phyloP scores from a whole-genome alignment of 2,888 invertebrate species.

The Ametastegia equiseti region DNA sequence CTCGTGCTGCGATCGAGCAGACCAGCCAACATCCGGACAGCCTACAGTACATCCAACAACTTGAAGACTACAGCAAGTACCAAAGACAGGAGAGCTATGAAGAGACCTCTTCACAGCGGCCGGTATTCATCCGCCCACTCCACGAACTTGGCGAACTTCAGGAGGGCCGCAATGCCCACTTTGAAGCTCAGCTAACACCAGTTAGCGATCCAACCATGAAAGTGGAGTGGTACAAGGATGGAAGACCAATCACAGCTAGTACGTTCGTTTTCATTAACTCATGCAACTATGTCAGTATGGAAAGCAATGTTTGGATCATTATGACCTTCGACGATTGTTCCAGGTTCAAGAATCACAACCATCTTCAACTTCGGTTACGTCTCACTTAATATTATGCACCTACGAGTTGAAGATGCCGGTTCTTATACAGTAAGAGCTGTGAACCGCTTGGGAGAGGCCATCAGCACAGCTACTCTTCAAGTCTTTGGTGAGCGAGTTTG shows the following conservation, averaged over 20 bases:
- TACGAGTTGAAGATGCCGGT: constrained; percentile 98
- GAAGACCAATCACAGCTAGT: constrained; percentile 96
- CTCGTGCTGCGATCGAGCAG: constrained; percentile 90
- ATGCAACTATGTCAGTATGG: background rate
- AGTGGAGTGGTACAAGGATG: constrained; percentile 97
- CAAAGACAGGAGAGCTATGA: constrained; percentile 91
- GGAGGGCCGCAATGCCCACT: constrained; percentile 95
- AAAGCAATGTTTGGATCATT: background rate
- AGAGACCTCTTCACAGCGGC: constrained; percentile 88
- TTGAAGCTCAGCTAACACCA: constrained; percentile 94
- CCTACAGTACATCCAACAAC: constrained; percentile 91
- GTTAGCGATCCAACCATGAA: constrained; percentile 96
- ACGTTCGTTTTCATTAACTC: constrained; percentile 61
- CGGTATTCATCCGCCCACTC: constrained; percentile 92
- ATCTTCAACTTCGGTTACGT: constrained; percentile 99
- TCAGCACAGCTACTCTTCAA: constrained; percentile 88
- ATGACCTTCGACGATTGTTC: constrained; percentile 11
- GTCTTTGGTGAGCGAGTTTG: constrained; percentile 78
- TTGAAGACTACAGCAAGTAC: constrained; percentile 94
- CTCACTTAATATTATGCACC: constrained; percentile 98
- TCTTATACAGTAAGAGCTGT: constrained; percentile 95
- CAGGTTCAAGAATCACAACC: constrained; percentile 93
- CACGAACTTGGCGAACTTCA: constrained; percentile 91
- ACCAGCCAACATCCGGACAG: constrained; percentile 94
- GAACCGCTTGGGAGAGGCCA: constrained; percentile 93